Conservation (phyloP, 2,888 invertebrate species). For the Hoplodrina ambigua region DNA sequence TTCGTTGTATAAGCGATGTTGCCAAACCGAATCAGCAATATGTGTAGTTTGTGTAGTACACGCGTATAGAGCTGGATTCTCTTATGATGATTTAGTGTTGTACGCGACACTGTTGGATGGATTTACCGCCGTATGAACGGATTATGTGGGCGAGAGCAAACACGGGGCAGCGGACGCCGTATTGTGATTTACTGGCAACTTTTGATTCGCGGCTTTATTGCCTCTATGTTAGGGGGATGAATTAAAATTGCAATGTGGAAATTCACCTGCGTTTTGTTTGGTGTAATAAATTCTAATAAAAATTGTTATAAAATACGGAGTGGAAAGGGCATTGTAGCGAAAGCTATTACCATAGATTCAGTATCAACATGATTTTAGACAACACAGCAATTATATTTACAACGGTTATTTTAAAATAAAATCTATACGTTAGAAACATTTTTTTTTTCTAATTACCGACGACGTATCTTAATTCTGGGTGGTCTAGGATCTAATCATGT, state of each 20-base stretch:
- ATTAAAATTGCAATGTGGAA: constrained; percentile 71
- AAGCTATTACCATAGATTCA: too few relatives aligned
- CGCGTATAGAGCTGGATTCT: constrained; percentile 84
- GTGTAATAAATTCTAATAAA: constrained; percentile 33
- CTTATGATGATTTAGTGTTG: constrained; percentile 90
- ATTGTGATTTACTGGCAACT: constrained; percentile 88
- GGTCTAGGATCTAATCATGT: too few relatives aligned
- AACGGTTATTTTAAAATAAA: too few relatives aligned
- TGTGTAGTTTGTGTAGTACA: constrained; percentile 75
- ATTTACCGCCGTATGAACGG: constrained; percentile 90
- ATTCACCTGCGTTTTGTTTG: constrained; percentile 56
- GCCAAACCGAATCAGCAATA: constrained; percentile 77
- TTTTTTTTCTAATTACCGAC: too few relatives aligned
- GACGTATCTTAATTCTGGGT: too few relatives aligned
- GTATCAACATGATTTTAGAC: too few relatives aligned
- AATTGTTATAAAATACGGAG: constrained; percentile 17
- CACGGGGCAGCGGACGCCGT: constrained; percentile 89
- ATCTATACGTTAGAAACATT: too few relatives aligned
- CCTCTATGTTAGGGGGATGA: constrained; percentile 76
- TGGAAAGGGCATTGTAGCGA: too few relatives aligned
- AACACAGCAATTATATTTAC: too few relatives aligned
- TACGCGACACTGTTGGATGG: constrained; percentile 87
- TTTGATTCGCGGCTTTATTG: constrained; percentile 89
- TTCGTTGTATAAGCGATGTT: constrained; percentile 70
- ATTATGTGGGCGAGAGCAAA: constrained; percentile 91